phyloP scores from a whole-genome alignment of 1,140 invertebrate species.

The Macrotrachela quadricornifera region DNA sequence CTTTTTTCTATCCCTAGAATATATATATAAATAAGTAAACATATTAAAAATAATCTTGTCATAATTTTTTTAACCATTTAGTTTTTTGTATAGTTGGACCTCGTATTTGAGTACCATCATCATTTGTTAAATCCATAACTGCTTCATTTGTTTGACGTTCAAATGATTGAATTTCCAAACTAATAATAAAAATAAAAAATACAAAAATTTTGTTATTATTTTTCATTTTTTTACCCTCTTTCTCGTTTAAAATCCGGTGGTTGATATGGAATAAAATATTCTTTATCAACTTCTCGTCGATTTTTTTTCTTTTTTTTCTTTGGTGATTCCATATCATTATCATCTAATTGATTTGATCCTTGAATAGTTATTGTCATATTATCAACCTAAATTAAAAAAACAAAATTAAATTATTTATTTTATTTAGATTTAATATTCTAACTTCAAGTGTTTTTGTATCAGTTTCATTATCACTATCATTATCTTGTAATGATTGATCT shows the following conservation, averaged over 20 bases:
- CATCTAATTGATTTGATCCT: too few relatives aligned
- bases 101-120: background rate
- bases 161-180: constrained; percentile 1
- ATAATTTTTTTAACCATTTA: too few relatives aligned
- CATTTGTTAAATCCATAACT: background rate
- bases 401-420: too few relatives aligned
- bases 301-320: background rate
- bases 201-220: background rate
- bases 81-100: constrained; percentile 1
- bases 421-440: too few relatives aligned
- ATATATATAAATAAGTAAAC: too few relatives aligned
- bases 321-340: background rate
- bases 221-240: background rate
- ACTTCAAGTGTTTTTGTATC: too few relatives aligned
- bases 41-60: too few relatives aligned
- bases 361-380: too few relatives aligned
- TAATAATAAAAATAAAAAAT: background rate
- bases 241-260: constrained; percentile 5
- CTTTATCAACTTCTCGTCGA: background rate
- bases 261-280: constrained; percentile 3
- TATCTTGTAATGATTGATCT: too few relatives aligned
- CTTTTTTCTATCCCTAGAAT: constrained; percentile 1
- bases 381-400: too few relatives aligned
- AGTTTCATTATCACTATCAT: too few relatives aligned
- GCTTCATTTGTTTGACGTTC: constrained; percentile 1